Base-by-base conservation (phyloP, 2,797 vertebrate species). In the Poliocrania exsul region DNA sequence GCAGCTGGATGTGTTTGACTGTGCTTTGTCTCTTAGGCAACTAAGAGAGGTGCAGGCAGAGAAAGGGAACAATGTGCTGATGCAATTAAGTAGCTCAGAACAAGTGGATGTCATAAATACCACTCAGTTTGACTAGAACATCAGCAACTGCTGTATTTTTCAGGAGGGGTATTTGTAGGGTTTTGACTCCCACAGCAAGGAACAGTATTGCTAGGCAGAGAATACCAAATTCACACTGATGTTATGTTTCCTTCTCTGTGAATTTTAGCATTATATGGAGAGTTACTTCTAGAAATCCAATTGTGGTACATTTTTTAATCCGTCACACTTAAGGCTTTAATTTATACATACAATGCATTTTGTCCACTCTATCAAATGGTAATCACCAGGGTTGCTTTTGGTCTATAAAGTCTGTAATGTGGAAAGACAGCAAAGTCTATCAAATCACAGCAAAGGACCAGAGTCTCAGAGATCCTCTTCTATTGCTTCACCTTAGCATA, bases 1-100 rank as follows among this genome's bases (percentile, higher is more conserved):
- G 46, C 82, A 93, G 64, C 86, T 90, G 89, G 61, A 81, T 65
- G 74, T 88, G 66, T 88, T 81, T 85, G 71, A 74, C 50, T 58
- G 4, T 21, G 61, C 61, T 81, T 84, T 85, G 75, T 87, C 71
- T 74, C 89, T 88, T 66, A 85, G 86, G 80, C 83, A 92, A 85
- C 80, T 61, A 19, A 25, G 17, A 66, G 74, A 87, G 38, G 51
- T 57, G 35, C 29, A 29, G 53, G 51, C 66, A 90, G 62, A 47
- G 44, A 66, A 61, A 69, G 31, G 28, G 49, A 87, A 70, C 11
- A 2, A 78, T 80, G 21, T 62, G 57, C 66, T 70, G 51, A 53
- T 73, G 86, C 81, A 86, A 57, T 74, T 58, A 92, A 85, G 80
- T 81, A 74, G 44, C 80, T 74, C 66, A 81, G 86, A 92, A 61